Evolutionary conservation across 2,113 vertebrate species (phyloP), one percentile per base, ranked within the genome.

Genomic region (Hippoglossus stenolepis): DNA sequence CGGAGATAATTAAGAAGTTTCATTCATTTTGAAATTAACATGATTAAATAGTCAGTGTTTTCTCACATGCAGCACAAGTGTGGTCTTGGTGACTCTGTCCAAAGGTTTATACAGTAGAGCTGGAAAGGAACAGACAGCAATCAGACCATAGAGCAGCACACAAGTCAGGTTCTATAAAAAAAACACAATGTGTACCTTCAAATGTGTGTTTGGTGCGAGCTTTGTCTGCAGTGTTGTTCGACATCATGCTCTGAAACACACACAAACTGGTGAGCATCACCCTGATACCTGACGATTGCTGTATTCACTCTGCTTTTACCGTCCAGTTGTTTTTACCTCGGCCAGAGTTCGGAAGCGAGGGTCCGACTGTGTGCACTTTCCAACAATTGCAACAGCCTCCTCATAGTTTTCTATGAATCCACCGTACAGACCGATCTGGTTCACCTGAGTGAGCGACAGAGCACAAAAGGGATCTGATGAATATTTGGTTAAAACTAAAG

Each of bases 81-180:
- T 95, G n/a, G 93, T 95, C 85, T 90, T 95, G 67, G 93, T 95
- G 40, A 95, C 88, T 86, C 94, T 85, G 64, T 95, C 94, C 87
- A 95, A 68, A 68, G 94, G 94, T 38, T 91, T 94, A 83, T 95
- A 95, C 1, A 95, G 90, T 1, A 95, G 91, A 89, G 91, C 94
- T 95, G 88, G 1, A 26, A 70, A 59, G 4, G 56, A 0, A 85
- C 35, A 64, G 14, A 66, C 13, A 12, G 6, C 7, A 13, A 21
- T 85, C 5, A 88, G 71, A 83, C 35, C 17, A 18, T 0, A 1
- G 28, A 18, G 40, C 40, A 21, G 18, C 5, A 23, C 54, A 18
- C 12, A 31, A n/a, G 51, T 43, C 7, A 17, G 23, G 9, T 53
- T 45, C 5, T 5, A 24, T 1, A 23, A 11, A 23, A 18, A 49